Percentiles rank a stretch among this genome's conserved stretches.
Evolutionary conservation across 2,797 vertebrate genomes (phyloP).

Genomic region (Megaceryle alcyon): DNA sequence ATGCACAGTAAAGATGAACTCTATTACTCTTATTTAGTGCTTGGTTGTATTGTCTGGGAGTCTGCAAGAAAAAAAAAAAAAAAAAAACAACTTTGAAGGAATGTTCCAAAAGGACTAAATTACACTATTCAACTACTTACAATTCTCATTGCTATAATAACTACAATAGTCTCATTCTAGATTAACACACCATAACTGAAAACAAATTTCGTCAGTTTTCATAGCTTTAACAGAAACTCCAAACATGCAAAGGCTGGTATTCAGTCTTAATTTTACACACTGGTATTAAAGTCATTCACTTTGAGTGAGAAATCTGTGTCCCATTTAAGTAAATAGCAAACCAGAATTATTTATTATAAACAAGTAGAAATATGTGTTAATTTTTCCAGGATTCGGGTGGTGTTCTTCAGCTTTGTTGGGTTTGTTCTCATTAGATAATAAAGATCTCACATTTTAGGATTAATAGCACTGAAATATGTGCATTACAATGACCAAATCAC

Average conservation of each 20-base stretch:
- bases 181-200: background rate
- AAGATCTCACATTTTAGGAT: background rate
- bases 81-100: background rate
- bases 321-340: background rate
- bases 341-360: background rate
- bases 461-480: background rate
- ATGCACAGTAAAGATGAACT: slow-evolving; percentile 92
- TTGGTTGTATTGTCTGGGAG: slow-evolving; percentile 81
- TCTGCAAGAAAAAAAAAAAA: slow-evolving; percentile 79
- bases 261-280: background rate
- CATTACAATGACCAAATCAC: background rate
- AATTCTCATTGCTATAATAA: background rate
- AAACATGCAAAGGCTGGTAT: background rate
- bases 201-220: background rate
- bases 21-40: slow-evolving; percentile 86
- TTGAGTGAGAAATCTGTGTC: background rate
- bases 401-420: background rate
- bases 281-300: background rate
- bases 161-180: background rate
- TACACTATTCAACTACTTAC: background rate
- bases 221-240: background rate
- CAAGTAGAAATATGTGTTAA: background rate
- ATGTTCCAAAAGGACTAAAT: background rate
- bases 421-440: background rate
- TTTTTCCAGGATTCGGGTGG: background rate